A percentile compares a stretch with the other conserved stretches of the same genome.
These are phyloP conservation scores for Xanthorhoe spadicearia DNA, from an alignment of 2,888 invertebrate species.

Conservation along the genomic window DNA sequence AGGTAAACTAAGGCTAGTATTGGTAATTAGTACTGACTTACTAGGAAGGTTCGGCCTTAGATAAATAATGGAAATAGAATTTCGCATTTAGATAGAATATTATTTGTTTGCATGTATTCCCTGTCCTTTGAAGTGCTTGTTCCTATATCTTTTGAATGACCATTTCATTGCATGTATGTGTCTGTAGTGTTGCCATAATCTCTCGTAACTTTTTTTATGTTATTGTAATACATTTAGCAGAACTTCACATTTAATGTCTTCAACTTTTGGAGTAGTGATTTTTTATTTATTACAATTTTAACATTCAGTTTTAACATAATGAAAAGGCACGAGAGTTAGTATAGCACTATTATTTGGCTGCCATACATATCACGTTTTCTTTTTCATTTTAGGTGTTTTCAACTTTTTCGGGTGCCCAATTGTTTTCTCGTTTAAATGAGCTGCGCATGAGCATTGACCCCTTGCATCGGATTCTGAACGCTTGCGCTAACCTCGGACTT, in stretches of 20 bases:
- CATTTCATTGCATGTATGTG: conserved; percentile 74
- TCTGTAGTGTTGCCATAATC: conserved; percentile 54
- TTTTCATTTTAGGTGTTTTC: conserved; percentile 85
- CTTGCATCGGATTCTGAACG: conserved; percentile 71
- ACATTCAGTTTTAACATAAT: not conserved
- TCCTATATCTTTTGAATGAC: conserved; percentile 65
- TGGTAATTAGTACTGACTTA: no score
- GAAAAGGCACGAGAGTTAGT: conserved; percentile 58
- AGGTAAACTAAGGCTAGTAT: not conserved
- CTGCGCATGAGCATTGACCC: conserved; percentile 67
- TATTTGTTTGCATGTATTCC: conserved; percentile 56
- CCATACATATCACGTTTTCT: conserved; percentile 81
- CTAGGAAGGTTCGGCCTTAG: not conserved
- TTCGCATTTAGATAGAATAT: conserved; percentile 19
- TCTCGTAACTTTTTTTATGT: conserved; percentile 56
- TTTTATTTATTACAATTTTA: no score
- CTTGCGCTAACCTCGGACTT: conserved; percentile 79
- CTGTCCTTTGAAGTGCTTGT: conserved; percentile 50
- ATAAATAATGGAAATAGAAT: not conserved
- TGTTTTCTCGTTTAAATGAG: conserved; percentile 85
- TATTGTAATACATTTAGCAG: not conserved
- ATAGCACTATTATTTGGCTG: conserved; percentile 50
- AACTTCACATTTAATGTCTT: no score
- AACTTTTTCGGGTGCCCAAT: conserved; percentile 85
- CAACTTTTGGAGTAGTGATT: not conserved